Conservation (phyloP, 2,113 vertebrate species). For the Ictalurus furcatus region DNA sequence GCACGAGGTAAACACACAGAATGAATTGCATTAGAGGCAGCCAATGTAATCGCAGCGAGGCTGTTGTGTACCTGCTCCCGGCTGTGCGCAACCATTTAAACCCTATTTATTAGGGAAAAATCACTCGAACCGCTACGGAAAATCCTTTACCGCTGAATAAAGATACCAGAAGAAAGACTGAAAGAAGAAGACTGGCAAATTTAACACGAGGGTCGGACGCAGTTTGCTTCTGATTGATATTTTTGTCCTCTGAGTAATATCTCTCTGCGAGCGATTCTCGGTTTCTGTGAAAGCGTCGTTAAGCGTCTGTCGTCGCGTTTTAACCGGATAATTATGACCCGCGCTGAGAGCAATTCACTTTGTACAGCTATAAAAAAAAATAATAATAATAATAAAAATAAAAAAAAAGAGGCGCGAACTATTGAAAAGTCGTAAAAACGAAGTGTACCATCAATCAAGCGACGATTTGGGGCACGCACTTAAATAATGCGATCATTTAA, state of each 20-base stretch:
- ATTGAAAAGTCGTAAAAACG: conserved; percentile 91
- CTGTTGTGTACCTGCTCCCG: conserved; percentile 81
- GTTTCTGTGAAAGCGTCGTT: conserved; percentile 42
- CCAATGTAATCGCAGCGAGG: conserved; percentile 83
- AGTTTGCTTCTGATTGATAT: conserved; percentile 29
- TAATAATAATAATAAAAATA: no score
- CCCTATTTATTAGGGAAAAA: conserved; percentile 86
- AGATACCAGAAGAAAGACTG: conserved; percentile 11
- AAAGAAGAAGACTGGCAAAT: background rate
- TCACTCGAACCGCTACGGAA: conserved; percentile 81
- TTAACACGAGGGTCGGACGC: conserved; percentile 24
- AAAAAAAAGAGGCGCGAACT: conserved; percentile 73
- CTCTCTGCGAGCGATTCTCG: conserved; percentile 33
- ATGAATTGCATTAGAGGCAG: conserved; percentile 89
- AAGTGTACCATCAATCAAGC: conserved; percentile 89
- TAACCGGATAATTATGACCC: conserved; percentile 6
- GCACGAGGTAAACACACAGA: conserved; percentile 86
- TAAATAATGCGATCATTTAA: conserved; percentile 82
- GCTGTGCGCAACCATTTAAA: conserved; percentile 87
- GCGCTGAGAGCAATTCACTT: conserved; percentile 86
- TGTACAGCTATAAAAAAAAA: conserved; percentile 84
- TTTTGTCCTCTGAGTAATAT: conserved; percentile 36
- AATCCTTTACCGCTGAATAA: conserved; percentile 80
- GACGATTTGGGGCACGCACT: conserved; percentile 72
- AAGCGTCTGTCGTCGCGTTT: conserved; percentile 41